Evolutionary conservation across 2,888 invertebrate genomes (phyloP), one percentile per base, ranked within the genome.

Genomic region (Acrobasis consociella): DNA sequence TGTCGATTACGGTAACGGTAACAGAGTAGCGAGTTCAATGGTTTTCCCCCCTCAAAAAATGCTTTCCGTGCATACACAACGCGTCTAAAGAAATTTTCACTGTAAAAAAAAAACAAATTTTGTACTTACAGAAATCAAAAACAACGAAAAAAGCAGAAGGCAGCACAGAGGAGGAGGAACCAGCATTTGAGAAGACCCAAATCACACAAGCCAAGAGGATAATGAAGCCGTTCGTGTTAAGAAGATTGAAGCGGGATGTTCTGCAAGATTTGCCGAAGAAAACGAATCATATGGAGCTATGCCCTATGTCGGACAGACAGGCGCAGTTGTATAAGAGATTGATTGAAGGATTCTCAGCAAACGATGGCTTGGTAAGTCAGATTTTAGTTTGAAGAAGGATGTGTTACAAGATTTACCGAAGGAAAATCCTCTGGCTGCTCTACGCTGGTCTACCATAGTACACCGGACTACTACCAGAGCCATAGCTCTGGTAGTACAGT

Each of bases 141-240:
- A 82, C 93, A 70, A 93, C 94, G 59, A 85, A 82, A 13, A 93
- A 92, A 68, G 85, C 81, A 0, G 84, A 86, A 13, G 86, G 83
- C 16, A 85, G 83, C 2, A 87, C 86, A 0, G 94, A 94, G 10
- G 95, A 95, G 9, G 94, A 94, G 46, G 84, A 94, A 17, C 96
- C 96, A 0, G 89, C 95, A n/a, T 99, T 98, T 86, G 99, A 98
- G 81, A 94, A 95, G 78, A 96, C 97, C 63, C 97, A 98, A 84
- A 97, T 99, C 52, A 95, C 95, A 13, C 97, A 98, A 77, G 99
- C 99, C 0, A 99, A 99, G 82, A 94, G 96, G 59, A 99, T 99
- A 71, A 98, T 99, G 97, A 97, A 97, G 82, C 99, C 99, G 0
- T 99, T 99, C 83, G 95, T 99, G 3, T 92, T 99, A 53, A 93